A percentile compares a stretch with the other conserved stretches of the same genome.
Conservation (phyloP, 1,140 invertebrate species). For the Aphaenogaster ashmeadi region DNA sequence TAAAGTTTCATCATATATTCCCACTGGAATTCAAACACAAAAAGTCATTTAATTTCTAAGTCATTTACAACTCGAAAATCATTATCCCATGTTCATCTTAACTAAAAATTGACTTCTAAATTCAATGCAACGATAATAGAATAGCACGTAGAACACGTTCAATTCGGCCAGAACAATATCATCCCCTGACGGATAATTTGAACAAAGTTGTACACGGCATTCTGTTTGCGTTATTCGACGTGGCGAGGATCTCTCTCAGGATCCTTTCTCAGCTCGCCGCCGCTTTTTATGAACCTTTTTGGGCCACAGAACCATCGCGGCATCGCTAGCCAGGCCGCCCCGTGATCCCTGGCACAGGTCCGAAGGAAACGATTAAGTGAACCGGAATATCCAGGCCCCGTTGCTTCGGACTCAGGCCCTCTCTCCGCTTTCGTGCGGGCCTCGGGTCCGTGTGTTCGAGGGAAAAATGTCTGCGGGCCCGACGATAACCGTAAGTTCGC, state of each 20-base stretch:
- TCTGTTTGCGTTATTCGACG: slow-evolving; percentile 24
- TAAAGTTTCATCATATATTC: neutral
- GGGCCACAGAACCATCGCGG: neutral
- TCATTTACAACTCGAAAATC: neutral
- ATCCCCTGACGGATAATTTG: slow-evolving; percentile 8
- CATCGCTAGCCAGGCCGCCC: neutral
- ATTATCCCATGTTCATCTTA: neutral
- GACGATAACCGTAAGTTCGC: slow-evolving; percentile 45
- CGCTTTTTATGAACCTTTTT: slow-evolving; percentile 63
- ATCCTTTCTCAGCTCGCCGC: slow-evolving; percentile 3
- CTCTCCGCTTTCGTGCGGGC: slow-evolving; percentile 41
- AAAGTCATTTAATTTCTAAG: neutral
- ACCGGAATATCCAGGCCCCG: slow-evolving; percentile 82
- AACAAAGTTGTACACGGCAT: neutral
- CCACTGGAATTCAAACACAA: neutral
- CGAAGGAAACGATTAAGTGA: slow-evolving; percentile 80
- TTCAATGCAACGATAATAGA: neutral
- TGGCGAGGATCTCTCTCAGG: neutral
- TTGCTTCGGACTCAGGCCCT: slow-evolving; percentile 72
- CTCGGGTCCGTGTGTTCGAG: neutral
- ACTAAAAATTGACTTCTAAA: neutral
- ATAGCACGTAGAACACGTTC: neutral
- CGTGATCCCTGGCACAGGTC: slow-evolving; percentile 63
- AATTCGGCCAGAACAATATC: slow-evolving; percentile 2
- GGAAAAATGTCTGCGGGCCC: slow-evolving; percentile 37